Evolutionary conservation across 2,888 invertebrate genomes (phyloP).

Genomic region (Notodromas monacha): DNA sequence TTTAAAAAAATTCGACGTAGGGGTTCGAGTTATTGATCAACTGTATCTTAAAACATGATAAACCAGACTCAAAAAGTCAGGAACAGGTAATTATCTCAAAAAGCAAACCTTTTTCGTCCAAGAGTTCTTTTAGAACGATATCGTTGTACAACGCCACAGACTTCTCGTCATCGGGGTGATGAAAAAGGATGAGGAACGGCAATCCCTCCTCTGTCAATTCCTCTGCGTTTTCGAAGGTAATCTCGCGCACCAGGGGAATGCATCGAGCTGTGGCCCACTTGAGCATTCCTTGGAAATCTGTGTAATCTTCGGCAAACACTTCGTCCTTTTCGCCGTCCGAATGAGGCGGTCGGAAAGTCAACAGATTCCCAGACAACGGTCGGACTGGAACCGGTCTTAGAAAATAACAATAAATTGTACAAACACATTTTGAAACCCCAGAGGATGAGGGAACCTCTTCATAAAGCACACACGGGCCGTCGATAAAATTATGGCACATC

Average conservation of each 20-base stretch:
- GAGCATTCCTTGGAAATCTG: constrained; percentile 31
- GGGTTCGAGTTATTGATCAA: too few relatives aligned
- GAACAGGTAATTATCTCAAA: too few relatives aligned
- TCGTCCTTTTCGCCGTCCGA: constrained; percentile 10
- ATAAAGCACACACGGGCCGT: constrained; percentile 1
- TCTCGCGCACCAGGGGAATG: constrained; percentile 81
- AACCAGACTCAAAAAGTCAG: too few relatives aligned
- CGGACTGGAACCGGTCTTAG: not conserved
- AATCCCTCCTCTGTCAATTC: constrained; percentile 91
- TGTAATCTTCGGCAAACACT: constrained; percentile 11
- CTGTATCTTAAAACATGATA: too few relatives aligned
- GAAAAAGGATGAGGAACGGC: constrained; percentile 89
- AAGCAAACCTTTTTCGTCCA: constrained; percentile 56
- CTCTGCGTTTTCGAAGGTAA: constrained; percentile 98
- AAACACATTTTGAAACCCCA: too few relatives aligned
- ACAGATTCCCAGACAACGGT: not conserved
- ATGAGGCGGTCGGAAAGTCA: constrained; percentile 7
- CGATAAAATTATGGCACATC: not conserved
- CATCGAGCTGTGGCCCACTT: constrained; percentile 73
- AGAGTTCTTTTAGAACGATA: constrained; percentile 32
- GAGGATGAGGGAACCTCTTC: too few relatives aligned
- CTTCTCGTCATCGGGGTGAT: constrained; percentile 42
- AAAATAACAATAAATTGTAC: too few relatives aligned
- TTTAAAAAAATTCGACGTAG: too few relatives aligned
- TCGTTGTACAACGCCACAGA: constrained; percentile 57